Conservation (phyloP, 2,113 vertebrate species). For the Sinocyclocheilus anshuiensis region DNA sequence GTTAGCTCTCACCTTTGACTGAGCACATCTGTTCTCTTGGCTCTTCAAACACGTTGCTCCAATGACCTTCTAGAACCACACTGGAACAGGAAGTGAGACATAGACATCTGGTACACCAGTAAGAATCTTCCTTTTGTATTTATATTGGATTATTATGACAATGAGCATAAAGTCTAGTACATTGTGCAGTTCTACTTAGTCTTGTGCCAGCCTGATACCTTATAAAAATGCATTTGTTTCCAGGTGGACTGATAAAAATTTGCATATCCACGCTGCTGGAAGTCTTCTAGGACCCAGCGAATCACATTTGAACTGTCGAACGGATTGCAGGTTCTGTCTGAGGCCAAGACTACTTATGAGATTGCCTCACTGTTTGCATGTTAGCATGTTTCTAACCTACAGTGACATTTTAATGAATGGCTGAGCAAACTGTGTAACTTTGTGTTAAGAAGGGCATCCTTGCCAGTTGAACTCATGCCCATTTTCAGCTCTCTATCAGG, state of each 20-base stretch:
- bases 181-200: not conserved
- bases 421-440: slow-evolving; percentile 15
- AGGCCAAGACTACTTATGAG: not conserved
- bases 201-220: not conserved
- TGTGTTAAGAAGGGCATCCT: slow-evolving; percentile 59
- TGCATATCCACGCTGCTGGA: not conserved
- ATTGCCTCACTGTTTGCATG: slow-evolving; percentile 19
- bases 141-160: not conserved
- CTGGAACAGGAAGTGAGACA: slow-evolving; percentile 4
- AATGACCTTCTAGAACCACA: slow-evolving; percentile 15
- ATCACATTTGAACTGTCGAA: not conserved
- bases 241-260: not conserved
- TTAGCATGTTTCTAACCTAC: slow-evolving; percentile 34
- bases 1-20: slow-evolving; percentile 36
- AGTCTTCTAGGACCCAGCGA: not conserved
- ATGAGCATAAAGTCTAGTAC: not conserved
- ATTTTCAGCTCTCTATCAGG: slow-evolving; percentile 24
- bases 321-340: not conserved
- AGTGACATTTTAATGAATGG: slow-evolving; percentile 43
- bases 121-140: not conserved
- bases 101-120: not conserved
- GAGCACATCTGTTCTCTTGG: slow-evolving; percentile 26
- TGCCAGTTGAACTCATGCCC: slow-evolving; percentile 42
- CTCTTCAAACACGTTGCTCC: not conserved
- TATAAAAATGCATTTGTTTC: not conserved